A percentile compares a stretch with the other conserved stretches of the same genome.
Conservation (phyloP, 2,797 vertebrate species). For the Lagorchestes hirsutus region DNA sequence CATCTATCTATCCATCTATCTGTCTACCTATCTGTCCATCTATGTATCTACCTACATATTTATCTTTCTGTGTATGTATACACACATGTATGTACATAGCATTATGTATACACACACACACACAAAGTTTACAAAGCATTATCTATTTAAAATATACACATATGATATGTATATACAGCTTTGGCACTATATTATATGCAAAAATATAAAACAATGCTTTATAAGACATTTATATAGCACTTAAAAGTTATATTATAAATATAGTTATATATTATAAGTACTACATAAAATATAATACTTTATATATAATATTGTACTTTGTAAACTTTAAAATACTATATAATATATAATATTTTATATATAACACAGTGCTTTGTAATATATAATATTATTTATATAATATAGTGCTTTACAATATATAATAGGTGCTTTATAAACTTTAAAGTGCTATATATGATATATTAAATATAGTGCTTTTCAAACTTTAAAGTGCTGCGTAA, state of each 20-base stretch:
- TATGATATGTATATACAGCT: background rate
- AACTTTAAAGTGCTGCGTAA: background rate
- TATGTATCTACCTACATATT: background rate
- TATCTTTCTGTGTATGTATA: background rate
- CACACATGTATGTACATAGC: background rate
- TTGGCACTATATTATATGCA: background rate
- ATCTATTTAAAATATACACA: background rate
- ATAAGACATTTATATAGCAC: background rate
- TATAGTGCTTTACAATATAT: background rate
- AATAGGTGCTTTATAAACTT: background rate
- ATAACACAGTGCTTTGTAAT: background rate
- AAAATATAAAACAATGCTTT: background rate
- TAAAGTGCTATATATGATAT: too few species aligned
- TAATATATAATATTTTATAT: background rate
- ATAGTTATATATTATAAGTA: background rate
- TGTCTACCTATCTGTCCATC: background rate
- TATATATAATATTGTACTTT: background rate
- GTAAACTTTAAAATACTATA: background rate
- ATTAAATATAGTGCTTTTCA: background rate
- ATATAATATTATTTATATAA: background rate
- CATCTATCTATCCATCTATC: background rate
- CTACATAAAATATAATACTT: background rate
- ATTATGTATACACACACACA: background rate
- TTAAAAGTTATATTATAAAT: background rate
- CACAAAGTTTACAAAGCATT: background rate